Percentiles rank a stretch among this genome's conserved stretches.
Conservation (phyloP, 2,797 vertebrate genomes). For the Garrulus glandarius region DNA sequence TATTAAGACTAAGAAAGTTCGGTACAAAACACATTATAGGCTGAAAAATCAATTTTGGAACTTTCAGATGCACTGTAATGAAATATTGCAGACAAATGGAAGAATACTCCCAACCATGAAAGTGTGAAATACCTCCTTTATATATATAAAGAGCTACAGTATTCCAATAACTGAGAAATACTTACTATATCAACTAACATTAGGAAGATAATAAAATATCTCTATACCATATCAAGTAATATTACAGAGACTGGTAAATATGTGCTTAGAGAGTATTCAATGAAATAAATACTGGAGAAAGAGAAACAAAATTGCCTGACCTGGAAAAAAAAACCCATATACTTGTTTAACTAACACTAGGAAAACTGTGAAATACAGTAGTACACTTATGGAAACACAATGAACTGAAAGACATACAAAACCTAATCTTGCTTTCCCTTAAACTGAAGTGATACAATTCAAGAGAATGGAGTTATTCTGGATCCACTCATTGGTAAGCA, state of each 20-base stretch:
- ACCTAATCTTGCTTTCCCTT: background rate
- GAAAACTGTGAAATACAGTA: background rate
- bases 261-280: background rate
- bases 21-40: slow-evolving; percentile 39
- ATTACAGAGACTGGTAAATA: slow-evolving; percentile 41
- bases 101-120: slow-evolving; percentile 31
- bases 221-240: slow-evolving; percentile 20
- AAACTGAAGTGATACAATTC: background rate
- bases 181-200: slow-evolving; percentile 51
- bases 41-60: slow-evolving; percentile 61
- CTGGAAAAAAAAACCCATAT: background rate
- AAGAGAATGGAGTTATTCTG: background rate
- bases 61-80: slow-evolving; percentile 39
- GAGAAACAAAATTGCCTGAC: slow-evolving; percentile 11
- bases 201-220: slow-evolving; percentile 50
- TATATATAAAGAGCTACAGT: slow-evolving; percentile 18
- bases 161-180: slow-evolving; percentile 48
- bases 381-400: background rate
- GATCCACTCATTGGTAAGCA: background rate
- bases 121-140: slow-evolving; percentile 34
- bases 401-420: background rate
- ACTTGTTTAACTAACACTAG: background rate
- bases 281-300: slow-evolving; percentile 1
- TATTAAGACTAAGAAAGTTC: slow-evolving; percentile 52
- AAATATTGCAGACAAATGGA: slow-evolving; percentile 41